Evolutionary conservation across 2,113 vertebrate genomes (phyloP), one percentile per base, ranked within the genome.

Genomic region (Menidia beryllina): DNA sequence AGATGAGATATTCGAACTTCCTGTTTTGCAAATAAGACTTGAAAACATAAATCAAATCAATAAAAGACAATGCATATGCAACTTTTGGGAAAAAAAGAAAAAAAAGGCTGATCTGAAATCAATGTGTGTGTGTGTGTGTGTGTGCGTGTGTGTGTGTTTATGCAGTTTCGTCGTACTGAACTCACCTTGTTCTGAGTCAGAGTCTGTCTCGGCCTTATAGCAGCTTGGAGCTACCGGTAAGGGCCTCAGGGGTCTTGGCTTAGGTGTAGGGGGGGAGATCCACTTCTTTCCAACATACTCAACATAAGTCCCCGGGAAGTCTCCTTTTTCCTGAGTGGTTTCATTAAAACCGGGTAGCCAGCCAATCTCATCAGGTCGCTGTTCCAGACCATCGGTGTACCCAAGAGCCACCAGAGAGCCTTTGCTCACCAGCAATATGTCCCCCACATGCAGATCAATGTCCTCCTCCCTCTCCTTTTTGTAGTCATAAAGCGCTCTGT

Each of bases 221-320:
- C 85, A 77, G 58, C 94, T 91, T 0, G 97, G 97, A 55, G 95
- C 96, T n/a, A 96, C 92, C 57, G 98, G 98, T 87, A 99, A 91
- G 12, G 97, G 97, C 72, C 98, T 94, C 71, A 93, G 94, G 54
- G 98, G 98, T 45, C 97, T 93, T 27, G 97, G 97, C 86, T 99
- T 99, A 1, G 97, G 97, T 20, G 97, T 98, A 0, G 98, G 97
- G 20, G 97, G 98, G 1, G 96, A 95, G 84, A 98, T 96, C 90
- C 93, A 96, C 86, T 96, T 98, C 90, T 94, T 96, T 73, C 97
- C 96, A 10, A 98, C 91, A 81, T 95, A 99, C 88, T 99, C 97
- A 20, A 99, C 98, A 0, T 99, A 99, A 23, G 98, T 99, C 88
- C 98, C 97, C 3, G 98, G 98, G 81, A 99, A 99, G 92, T 99